phyloP scores from a whole-genome alignment of 1,140 invertebrate species.

The Pseudachorutes palmiensis region DNA sequence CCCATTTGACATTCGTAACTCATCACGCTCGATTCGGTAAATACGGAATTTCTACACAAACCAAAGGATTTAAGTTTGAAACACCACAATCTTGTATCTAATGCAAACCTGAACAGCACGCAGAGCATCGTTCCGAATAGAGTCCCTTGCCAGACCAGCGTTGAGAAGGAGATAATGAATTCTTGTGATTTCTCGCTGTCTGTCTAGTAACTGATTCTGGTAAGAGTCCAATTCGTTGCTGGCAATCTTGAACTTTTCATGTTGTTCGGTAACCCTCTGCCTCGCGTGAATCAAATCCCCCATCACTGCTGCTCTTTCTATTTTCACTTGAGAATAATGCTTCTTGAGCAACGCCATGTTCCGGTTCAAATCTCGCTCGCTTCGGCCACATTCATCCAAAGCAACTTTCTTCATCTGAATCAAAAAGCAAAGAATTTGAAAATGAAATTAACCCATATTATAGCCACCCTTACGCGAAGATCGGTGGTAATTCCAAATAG shows the following conservation, averaged over 20 bases:
- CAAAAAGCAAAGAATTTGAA: background rate
- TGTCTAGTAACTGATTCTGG: conserved; percentile 19
- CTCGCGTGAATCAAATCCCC: conserved; percentile 17
- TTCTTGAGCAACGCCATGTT: conserved; percentile 11
- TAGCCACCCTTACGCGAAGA: conserved; percentile 22
- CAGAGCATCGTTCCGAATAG: conserved; percentile 28
- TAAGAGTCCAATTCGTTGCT: conserved; percentile 25
- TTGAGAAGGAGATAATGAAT: conserved; percentile 30
- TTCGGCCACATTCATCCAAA: conserved; percentile 18
- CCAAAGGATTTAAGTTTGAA: background rate
- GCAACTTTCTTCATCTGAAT: conserved; percentile 20
- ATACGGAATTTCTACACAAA: conserved; percentile 23
- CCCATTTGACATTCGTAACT: conserved; percentile 24
- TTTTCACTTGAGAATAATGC: conserved; percentile 22
- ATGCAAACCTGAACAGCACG: conserved; percentile 7
- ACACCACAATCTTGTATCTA: background rate
- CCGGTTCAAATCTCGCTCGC: conserved; percentile 18
- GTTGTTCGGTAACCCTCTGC: conserved; percentile 19
- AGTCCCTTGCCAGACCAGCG: conserved; percentile 24
- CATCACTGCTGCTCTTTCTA: conserved; percentile 16
- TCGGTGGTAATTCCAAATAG: conserved; percentile 20
- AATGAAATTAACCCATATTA: background rate
- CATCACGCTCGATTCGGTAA: conserved; percentile 19
- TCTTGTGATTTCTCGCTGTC: conserved; percentile 20
- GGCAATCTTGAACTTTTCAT: conserved; percentile 24